Evolutionary conservation across 2,888 invertebrate species (phyloP).

Genomic region (Euzetes globulus): DNA sequence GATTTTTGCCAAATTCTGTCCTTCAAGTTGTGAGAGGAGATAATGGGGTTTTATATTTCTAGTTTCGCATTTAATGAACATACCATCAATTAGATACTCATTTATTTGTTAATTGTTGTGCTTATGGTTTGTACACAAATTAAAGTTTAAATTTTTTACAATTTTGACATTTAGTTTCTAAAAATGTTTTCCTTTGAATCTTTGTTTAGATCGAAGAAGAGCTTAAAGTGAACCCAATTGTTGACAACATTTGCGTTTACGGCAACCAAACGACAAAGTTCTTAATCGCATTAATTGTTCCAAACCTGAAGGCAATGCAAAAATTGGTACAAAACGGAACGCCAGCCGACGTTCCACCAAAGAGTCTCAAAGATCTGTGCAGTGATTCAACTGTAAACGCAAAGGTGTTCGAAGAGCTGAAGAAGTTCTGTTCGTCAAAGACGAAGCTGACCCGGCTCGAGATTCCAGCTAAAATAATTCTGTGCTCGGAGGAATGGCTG

Average conservation of each 20-base stretch:
- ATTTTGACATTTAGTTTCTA: conserved; percentile 46
- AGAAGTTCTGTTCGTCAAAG: conserved; percentile 66
- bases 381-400: conserved; percentile 54
- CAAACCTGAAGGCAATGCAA: conserved; percentile 55
- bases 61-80: no score
- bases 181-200: neutral
- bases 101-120: no score
- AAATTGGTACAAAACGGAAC: conserved; percentile 54
- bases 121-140: no score
- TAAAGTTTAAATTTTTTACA: conserved; percentile 54
- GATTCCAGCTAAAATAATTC: conserved; percentile 49
- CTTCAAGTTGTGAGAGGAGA: no score
- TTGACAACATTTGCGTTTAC: conserved; percentile 96
- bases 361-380: conserved; percentile 63
- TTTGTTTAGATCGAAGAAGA: conserved; percentile 72
- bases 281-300: conserved; percentile 85
- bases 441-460: conserved; percentile 47
- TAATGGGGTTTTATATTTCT: no score
- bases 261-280: conserved; percentile 78
- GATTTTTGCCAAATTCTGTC: no score
- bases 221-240: conserved; percentile 78
- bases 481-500: conserved; percentile 52
- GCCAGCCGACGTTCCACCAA: conserved; percentile 48
- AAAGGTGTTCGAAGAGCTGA: conserved; percentile 72
- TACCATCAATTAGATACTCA: no score